Percentiles rank a stretch among this genome's conserved stretches.
These are phyloP conservation scores for Borostomias antarcticus DNA, from an alignment of 2,797 vertebrate species.

Conservation along the genomic window DNA sequence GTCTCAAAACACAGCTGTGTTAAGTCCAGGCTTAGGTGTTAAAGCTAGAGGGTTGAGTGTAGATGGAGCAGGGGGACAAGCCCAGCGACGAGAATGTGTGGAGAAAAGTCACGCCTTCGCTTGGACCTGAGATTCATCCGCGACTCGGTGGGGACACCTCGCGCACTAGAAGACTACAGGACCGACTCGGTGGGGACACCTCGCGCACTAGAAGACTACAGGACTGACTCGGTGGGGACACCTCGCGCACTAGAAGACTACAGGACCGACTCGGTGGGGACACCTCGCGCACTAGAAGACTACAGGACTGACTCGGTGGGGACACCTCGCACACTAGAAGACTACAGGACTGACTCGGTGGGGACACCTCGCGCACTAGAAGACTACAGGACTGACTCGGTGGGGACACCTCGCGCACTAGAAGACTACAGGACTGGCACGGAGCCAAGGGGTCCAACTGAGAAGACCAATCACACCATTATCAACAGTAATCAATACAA, in stretches of 20 bases:
- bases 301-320: conserved; percentile 53
- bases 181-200: no score
- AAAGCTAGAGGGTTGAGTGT: neutral
- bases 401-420: conserved; percentile 42
- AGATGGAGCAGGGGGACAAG: conserved; percentile 20
- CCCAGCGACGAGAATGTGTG: conserved; percentile 18
- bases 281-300: conserved; percentile 26
- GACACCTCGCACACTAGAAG: conserved; percentile 36
- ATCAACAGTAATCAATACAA: conserved; percentile 22
- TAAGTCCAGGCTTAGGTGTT: neutral
- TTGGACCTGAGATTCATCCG: conserved; percentile 72
- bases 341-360: no score
- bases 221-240: conserved; percentile 41
- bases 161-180: conserved; percentile 28
- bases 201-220: conserved; percentile 25
- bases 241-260: conserved; percentile 25
- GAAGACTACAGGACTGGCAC: conserved; percentile 31
- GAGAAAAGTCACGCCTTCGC: conserved; percentile 55
- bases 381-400: no score
- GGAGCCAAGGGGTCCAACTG: conserved; percentile 38
- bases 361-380: conserved; percentile 40
- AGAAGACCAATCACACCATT: conserved; percentile 37
- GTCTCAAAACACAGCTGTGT: neutral
- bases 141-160: conserved; percentile 55
- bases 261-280: conserved; percentile 39